A percentile compares a stretch with the other conserved stretches of the same genome.
These are phyloP conservation scores for Helleia helle DNA, from an alignment of 2,888 invertebrate species.

Conservation along the genomic window DNA sequence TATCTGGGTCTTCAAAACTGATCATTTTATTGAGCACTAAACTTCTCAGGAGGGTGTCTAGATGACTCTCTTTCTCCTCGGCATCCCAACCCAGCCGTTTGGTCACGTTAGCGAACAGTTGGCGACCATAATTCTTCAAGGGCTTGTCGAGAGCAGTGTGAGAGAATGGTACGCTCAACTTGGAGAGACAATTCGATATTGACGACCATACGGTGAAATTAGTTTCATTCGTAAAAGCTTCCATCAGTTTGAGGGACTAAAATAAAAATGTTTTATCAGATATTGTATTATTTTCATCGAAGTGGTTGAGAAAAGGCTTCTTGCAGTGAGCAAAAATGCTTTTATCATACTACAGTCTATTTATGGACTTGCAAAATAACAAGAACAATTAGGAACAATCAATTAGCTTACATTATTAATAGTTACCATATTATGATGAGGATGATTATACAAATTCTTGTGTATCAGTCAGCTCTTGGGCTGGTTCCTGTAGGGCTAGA, in stretches of 20 bases:
- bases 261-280: no score
- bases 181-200: constrained; percentile 84
- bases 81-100: constrained; percentile 89
- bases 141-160: constrained; percentile 84
- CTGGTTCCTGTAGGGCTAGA: no score
- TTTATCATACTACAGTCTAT: no score
- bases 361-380: no score
- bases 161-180: constrained; percentile 83
- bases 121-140: constrained; percentile 83
- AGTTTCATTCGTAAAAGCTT: constrained; percentile 87
- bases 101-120: constrained; percentile 82
- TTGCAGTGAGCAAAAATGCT: no score
- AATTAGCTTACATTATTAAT: no score
- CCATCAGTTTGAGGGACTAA: constrained; percentile 82
- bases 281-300: no score
- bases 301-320: no score
- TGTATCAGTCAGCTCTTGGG: no score
- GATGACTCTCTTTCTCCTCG: constrained; percentile 86
- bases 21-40: constrained; percentile 89
- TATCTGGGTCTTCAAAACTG: constrained; percentile 84
- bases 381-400: no score
- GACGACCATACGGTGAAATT: constrained; percentile 96
- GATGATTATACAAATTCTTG: no score
- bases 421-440: no score
- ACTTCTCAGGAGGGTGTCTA: constrained; percentile 89